A percentile compares a stretch with the other conserved stretches of the same genome.
phyloP scores from a whole-genome alignment of 2,888 invertebrate species.

The Cataglyphis altisquamis region DNA sequence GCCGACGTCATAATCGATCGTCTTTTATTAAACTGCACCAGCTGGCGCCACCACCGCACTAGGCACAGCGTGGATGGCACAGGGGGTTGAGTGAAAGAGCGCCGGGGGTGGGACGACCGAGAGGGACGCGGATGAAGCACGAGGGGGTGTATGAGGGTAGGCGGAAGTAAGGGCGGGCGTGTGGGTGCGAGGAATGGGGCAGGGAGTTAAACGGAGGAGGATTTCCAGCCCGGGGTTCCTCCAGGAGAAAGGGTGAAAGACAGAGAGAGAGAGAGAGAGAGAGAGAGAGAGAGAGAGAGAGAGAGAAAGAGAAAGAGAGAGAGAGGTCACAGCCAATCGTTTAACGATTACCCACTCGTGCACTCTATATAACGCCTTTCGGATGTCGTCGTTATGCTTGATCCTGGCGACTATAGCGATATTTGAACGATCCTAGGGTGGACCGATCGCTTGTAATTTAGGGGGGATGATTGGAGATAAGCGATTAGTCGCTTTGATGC shows the following conservation, averaged over 20 bases:
- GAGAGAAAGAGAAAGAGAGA: slow-evolving; percentile 63
- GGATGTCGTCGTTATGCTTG: slow-evolving; percentile 82
- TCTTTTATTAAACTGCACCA: slow-evolving; percentile 86
- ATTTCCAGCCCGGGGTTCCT: slow-evolving; percentile 62
- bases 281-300: slow-evolving; percentile 36
- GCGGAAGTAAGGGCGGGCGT: slow-evolving; percentile 76
- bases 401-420: slow-evolving; percentile 72
- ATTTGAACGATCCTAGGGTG: slow-evolving; percentile 58
- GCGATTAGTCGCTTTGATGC: neutral
- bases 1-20: slow-evolving; percentile 86
- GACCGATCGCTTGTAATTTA: slow-evolving; percentile 22
- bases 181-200: slow-evolving; percentile 68
- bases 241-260: slow-evolving; percentile 50
- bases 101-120: slow-evolving; percentile 35
- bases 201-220: slow-evolving; percentile 80
- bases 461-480: slow-evolving; percentile 17
- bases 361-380: slow-evolving; percentile 84
- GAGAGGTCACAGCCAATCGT: slow-evolving; percentile 83
- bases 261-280: slow-evolving; percentile 21
- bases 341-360: slow-evolving; percentile 84
- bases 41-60: slow-evolving; percentile 82
- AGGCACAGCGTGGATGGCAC: slow-evolving; percentile 70
- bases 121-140: slow-evolving; percentile 43
- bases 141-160: slow-evolving; percentile 59
- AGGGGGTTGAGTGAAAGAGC: slow-evolving; percentile 56